Percentiles rank a stretch among this genome's conserved stretches.
phyloP scores from a whole-genome alignment of 2,797 vertebrate genomes.

The Tapera naevia region DNA sequence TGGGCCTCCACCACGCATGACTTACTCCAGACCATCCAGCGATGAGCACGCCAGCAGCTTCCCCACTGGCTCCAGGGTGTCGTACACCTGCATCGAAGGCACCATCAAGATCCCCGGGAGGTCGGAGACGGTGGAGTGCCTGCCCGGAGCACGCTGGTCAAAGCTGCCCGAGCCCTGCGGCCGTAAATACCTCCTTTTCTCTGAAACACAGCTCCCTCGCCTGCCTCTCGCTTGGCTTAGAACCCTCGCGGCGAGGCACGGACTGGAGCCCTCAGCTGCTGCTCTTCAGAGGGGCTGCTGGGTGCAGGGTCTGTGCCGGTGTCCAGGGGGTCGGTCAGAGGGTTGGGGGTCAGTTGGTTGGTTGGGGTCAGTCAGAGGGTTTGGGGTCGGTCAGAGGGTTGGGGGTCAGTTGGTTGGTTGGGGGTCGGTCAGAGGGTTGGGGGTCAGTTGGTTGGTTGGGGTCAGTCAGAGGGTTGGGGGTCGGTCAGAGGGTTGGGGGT shows the following conservation, averaged over 20 bases:
- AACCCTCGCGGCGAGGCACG: background rate
- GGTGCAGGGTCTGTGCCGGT: background rate
- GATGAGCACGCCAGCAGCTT: background rate
- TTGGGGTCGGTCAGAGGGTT: too few relatives aligned
- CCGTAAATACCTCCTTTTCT: background rate
- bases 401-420: too few relatives aligned
- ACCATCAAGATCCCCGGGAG: background rate
- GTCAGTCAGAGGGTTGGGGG: background rate
- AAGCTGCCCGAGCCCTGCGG: slow-evolving; percentile 20
- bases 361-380: too few relatives aligned
- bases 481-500: background rate
- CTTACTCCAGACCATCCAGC: background rate
- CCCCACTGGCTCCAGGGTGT: background rate
- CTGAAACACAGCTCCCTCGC: background rate
- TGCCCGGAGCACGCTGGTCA: slow-evolving; percentile 13
- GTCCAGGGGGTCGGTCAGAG: too few relatives aligned
- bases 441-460: too few relatives aligned
- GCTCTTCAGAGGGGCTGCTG: background rate
- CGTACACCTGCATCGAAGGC: background rate
- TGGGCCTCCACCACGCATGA: background rate
- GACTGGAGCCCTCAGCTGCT: background rate
- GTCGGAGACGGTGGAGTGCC: background rate
- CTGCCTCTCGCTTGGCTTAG: rapidly evolving
- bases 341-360: too few relatives aligned
- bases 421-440: background rate